Conservation (phyloP, 2,797 vertebrate species). For the Liparis tanakae region DNA sequence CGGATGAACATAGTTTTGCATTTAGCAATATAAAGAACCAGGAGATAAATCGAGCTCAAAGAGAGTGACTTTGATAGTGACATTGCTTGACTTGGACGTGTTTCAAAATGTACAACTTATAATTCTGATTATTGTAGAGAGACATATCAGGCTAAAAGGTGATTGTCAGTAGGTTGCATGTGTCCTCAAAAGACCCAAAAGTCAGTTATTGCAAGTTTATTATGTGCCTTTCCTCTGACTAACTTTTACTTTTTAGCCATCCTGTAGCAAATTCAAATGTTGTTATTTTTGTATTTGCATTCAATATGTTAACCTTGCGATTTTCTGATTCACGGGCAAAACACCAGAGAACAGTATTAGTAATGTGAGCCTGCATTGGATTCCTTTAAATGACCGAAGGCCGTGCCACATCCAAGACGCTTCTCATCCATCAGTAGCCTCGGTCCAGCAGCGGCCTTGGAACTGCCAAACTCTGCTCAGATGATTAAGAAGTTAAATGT, state of each 20-base stretch:
- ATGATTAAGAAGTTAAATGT: constrained; percentile 36
- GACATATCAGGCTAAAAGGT: background rate
- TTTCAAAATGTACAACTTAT: background rate
- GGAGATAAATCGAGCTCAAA: background rate
- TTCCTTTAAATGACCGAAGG: constrained; percentile 31
- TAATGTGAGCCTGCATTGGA: constrained; percentile 17
- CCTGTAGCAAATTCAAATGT: background rate
- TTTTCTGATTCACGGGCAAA: background rate
- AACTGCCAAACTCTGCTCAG: constrained; percentile 10
- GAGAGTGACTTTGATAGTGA: background rate
- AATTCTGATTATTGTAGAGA: background rate
- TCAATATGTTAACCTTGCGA: background rate
- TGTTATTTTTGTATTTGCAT: constrained; percentile 15
- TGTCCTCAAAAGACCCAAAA: background rate
- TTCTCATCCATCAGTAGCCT: constrained; percentile 54
- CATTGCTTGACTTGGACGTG: background rate
- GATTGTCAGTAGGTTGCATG: background rate
- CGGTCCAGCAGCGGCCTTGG: constrained; percentile 1
- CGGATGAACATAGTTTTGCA: background rate
- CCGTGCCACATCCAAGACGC: constrained; percentile 36
- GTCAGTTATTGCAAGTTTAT: background rate
- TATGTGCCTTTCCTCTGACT: background rate
- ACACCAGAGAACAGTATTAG: background rate
- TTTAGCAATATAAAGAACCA: background rate
- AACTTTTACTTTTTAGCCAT: background rate